Conservation (phyloP, 2,888 invertebrate species). For the Pyrocoelia pectoralis region DNA sequence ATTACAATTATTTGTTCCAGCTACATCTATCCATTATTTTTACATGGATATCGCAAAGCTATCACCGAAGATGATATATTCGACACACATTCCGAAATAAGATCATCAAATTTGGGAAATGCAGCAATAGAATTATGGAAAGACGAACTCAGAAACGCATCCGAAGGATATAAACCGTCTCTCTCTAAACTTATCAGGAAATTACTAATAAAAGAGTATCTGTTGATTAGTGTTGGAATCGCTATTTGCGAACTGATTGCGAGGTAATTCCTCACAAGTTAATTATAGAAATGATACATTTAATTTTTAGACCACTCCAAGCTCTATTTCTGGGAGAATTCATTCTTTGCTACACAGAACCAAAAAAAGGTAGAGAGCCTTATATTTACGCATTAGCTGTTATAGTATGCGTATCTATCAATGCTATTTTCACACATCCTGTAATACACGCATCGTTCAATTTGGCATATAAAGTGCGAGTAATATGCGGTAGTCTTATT, state of each 20-base stretch:
- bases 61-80: slow-evolving; percentile 1
- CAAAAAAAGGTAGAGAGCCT: background rate
- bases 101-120: background rate
- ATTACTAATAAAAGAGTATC: too few relatives aligned
- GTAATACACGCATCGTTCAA: slow-evolving; percentile 48
- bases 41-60: too few relatives aligned
- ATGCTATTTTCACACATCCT: background rate
- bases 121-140: too few relatives aligned
- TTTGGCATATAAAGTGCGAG: slow-evolving; percentile 85
- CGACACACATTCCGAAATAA: background rate
- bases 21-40: too few relatives aligned
- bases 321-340: background rate
- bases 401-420: background rate
- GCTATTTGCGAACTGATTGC: too few relatives aligned
- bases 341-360: background rate
- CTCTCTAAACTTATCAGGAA: too few relatives aligned
- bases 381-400: background rate
- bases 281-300: too few relatives aligned
- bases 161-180: too few relatives aligned
- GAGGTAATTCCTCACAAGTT: too few relatives aligned
- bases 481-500: slow-evolving; percentile 84
- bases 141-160: too few relatives aligned
- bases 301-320: background rate
- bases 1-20: too few relatives aligned
- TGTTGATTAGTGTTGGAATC: too few relatives aligned